Conservation (phyloP, 2,888 invertebrate genomes). For the Drosophila putrida region DNA sequence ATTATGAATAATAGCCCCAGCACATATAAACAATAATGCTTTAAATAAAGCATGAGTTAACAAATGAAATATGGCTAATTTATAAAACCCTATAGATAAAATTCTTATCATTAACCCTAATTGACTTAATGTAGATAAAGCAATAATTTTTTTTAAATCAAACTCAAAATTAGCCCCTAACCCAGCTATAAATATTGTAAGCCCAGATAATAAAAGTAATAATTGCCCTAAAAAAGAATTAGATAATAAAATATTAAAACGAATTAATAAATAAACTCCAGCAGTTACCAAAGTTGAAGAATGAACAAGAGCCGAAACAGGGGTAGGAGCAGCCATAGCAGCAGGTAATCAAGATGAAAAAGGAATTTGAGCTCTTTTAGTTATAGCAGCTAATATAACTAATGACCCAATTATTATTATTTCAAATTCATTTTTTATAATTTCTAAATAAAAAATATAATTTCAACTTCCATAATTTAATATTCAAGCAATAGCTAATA, state of each 20-base stretch:
- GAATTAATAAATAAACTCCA: slow-evolving; percentile 83
- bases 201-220: slow-evolving; percentile 87
- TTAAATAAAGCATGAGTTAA: slow-evolving; percentile 92
- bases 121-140: slow-evolving; percentile 91
- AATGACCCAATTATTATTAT: slow-evolving; percentile 86
- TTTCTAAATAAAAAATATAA: slow-evolving; percentile 87
- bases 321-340: slow-evolving; percentile 89
- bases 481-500: slow-evolving; percentile 88
- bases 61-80: slow-evolving; percentile 90
- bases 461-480: slow-evolving; percentile 87
- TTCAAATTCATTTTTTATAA: slow-evolving; percentile 85
- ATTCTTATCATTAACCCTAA: slow-evolving; percentile 90
- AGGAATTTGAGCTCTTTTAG: slow-evolving; percentile 92
- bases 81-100: slow-evolving; percentile 87
- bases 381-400: slow-evolving; percentile 88
- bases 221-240: slow-evolving; percentile 85
- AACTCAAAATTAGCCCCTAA: slow-evolving; percentile 88
- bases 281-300: slow-evolving; percentile 90
- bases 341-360: slow-evolving; percentile 92
- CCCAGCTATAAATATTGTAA: slow-evolving; percentile 88
- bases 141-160: slow-evolving; percentile 92
- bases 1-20: slow-evolving; percentile 89
- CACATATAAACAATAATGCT: slow-evolving; percentile 90
- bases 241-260: slow-evolving; percentile 83
- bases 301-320: slow-evolving; percentile 31